Evolutionary conservation across 1,140 invertebrate genomes (phyloP), one percentile per base, ranked within the genome.

Genomic region (Limonius californicus): DNA sequence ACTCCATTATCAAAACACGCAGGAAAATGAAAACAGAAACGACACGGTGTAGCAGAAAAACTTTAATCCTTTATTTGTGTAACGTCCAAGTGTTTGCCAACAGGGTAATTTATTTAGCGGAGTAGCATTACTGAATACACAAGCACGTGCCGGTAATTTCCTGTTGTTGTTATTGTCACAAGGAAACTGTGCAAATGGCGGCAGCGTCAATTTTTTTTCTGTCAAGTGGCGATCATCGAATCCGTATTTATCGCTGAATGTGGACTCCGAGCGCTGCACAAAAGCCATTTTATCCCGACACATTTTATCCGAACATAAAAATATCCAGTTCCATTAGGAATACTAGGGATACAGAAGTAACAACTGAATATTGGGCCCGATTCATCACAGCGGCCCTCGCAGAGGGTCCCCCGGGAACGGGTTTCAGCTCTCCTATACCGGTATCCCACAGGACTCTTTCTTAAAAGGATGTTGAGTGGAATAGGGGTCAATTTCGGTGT

Each of bases 361-460:
- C 63, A 64, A 64, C 63, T 60, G 63, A 64, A 64, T 64, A 64
- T 64, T 60, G 57, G 57, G 57, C 57, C 63, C 63, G 57, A 64
- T 64, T 64, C 63, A 64, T 64, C 63, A 64, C 63, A 11, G 32
- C 45, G 50, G 45, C 57, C 42, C 53, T 45, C 19, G 21, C 18
- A 47, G 57, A 55, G 16, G 54, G 42, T 57, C 61, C 45, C 54
- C 19, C 45, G 39, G 47, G 63, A 53, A 58, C 32, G 43, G 27
- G 54, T 57, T 62, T 54, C 55, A 54, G 45, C 56, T 62, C 54
- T 54, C 55, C 42, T 45, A 45, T 18, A 45, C 60, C 55, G 50
- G 61, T 39, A 21, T 62, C 61, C 56, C 61, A 11, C 55, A 62
- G 61, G 61, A 62, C 54, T 57, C 39, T 35, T 62, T 62, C 54